Percentiles rank a stretch among this genome's conserved stretches.
Conservation (phyloP, 1,140 invertebrate genomes). For the Dinoponera quadriceps region DNA sequence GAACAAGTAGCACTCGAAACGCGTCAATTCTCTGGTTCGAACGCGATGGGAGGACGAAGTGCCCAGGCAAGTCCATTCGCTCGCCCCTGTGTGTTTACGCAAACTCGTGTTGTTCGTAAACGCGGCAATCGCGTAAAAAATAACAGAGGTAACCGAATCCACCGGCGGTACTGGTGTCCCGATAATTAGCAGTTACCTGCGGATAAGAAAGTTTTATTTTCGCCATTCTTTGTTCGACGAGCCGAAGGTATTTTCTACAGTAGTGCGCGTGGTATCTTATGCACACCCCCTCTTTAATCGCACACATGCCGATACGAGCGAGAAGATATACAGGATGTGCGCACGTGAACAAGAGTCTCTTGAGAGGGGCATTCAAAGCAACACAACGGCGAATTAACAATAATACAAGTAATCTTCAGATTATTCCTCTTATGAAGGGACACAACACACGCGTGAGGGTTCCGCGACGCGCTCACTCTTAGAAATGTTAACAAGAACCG, state of each 20-base stretch:
- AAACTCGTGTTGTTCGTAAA: constrained; percentile 39
- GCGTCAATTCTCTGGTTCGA: background rate
- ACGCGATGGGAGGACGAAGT: background rate
- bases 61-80: background rate
- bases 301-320: too few species aligned
- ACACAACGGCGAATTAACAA: too few species aligned
- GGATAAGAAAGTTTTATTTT: constrained; percentile 6
- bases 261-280: background rate
- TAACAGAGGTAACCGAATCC: constrained; percentile 1
- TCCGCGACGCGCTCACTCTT: too few species aligned
- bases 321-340: too few species aligned
- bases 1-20: constrained; percentile 44
- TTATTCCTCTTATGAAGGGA: too few species aligned
- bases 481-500: too few species aligned
- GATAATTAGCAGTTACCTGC: constrained; percentile 26
- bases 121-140: constrained; percentile 20
- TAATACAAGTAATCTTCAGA: too few species aligned
- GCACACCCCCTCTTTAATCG: too few species aligned
- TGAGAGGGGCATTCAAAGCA: too few species aligned
- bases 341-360: too few species aligned
- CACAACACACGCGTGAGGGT: too few species aligned
- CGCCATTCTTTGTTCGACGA: background rate
- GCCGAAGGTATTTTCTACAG: background rate
- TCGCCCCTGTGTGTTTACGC: constrained; percentile 12
- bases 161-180: background rate